Evolutionary conservation across 2,113 vertebrate genomes (phyloP).

Genomic region (Cebus imitator): DNA sequence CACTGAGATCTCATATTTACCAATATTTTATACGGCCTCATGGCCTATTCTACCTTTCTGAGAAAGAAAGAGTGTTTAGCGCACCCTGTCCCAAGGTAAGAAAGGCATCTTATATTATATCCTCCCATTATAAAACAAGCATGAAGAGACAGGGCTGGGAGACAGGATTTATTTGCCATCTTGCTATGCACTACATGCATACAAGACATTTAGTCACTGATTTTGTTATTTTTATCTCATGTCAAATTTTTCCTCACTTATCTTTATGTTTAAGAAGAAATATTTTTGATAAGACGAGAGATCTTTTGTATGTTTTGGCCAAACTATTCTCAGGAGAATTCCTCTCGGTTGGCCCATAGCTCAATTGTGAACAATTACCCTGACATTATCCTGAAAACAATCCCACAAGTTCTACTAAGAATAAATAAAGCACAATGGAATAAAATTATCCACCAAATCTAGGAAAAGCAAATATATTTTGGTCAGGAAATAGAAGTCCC

Average conservation of each 20-base stretch:
- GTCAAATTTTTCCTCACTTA: slow-evolving; percentile 53
- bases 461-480: slow-evolving; percentile 79
- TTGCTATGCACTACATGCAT: not conserved
- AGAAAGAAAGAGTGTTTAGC: not conserved
- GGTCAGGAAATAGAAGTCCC: slow-evolving; percentile 82
- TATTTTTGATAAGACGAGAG: slow-evolving; percentile 72
- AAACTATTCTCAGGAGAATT: slow-evolving; percentile 69
- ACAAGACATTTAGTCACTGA: not conserved
- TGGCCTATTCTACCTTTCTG: not conserved
- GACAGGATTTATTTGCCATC: not conserved
- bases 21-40: not conserved
- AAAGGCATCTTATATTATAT: not conserved
- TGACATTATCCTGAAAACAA: slow-evolving; percentile 84
- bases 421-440: slow-evolving; percentile 84
- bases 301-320: slow-evolving; percentile 57
- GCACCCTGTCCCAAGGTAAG: not conserved
- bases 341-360: slow-evolving; percentile 60
- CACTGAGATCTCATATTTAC: not conserved
- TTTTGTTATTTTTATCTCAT: slow-evolving; percentile 60
- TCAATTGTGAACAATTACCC: slow-evolving; percentile 78
- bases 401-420: slow-evolving; percentile 79
- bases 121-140: not conserved
- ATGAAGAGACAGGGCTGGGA: not conserved
- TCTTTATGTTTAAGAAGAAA: slow-evolving; percentile 66
- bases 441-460: slow-evolving; percentile 82